phyloP scores from a whole-genome alignment of 2,113 vertebrate genomes.

The Astatotilapia flaviijosephi region DNA sequence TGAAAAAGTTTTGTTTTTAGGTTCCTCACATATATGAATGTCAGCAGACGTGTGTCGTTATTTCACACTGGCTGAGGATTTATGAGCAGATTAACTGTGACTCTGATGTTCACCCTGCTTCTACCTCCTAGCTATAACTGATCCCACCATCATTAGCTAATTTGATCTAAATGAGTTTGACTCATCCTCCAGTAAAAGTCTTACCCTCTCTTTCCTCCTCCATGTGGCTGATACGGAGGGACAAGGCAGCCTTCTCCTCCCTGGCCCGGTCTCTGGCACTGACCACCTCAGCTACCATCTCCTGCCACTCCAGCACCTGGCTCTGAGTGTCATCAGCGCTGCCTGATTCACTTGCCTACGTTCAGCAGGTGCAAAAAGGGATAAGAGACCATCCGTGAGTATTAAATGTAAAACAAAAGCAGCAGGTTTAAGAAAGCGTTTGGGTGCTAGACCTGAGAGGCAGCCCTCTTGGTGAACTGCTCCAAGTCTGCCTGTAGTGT shows the following conservation, averaged over 20 bases:
- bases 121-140: not conserved
- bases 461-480: constrained; percentile 84
- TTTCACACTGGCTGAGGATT: not conserved
- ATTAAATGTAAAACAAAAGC: not conserved
- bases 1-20: not conserved
- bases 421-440: not conserved
- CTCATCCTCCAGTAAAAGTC: not conserved
- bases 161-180: not conserved
- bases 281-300: constrained; percentile 75
- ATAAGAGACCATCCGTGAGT: not conserved
- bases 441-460: constrained; percentile 77
- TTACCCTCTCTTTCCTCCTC: constrained; percentile 93
- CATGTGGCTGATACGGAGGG: constrained; percentile 81
- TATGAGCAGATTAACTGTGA: not conserved
- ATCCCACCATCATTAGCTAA: not conserved
- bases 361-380: too few relatives aligned
- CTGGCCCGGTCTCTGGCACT: constrained; percentile 66
- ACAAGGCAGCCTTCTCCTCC: constrained; percentile 79
- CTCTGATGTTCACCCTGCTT: not conserved
- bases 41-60: not conserved
- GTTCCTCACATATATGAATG: not conserved
- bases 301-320: constrained; percentile 87
- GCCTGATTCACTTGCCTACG: constrained; percentile 82
- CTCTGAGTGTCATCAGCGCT: constrained; percentile 82
- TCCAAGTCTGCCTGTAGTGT: constrained; percentile 86